Evolutionary conservation across 2,888 invertebrate genomes (phyloP).

Genomic region (Pyrocoelia pectoralis): DNA sequence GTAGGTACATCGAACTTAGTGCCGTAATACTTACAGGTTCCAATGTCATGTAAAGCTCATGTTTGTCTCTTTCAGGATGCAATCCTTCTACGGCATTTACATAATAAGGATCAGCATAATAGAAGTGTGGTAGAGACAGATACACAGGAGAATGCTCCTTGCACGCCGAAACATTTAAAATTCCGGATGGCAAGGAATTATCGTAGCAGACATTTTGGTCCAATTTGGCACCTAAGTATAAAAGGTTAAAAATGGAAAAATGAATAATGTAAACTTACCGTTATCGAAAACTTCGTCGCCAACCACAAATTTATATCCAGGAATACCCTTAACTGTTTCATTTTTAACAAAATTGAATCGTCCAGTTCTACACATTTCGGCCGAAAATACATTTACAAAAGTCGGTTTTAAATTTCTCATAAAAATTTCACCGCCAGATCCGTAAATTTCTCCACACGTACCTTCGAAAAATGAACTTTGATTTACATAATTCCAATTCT

Average conservation of each 20-base stretch:
- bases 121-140: slow-evolving; percentile 86
- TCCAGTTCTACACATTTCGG: slow-evolving; percentile 79
- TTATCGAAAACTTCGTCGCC: slow-evolving; percentile 73
- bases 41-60: slow-evolving; percentile 78
- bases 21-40: slow-evolving; percentile 73
- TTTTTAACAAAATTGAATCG: slow-evolving; percentile 69
- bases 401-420: slow-evolving; percentile 70
- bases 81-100: slow-evolving; percentile 72
- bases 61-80: slow-evolving; percentile 70
- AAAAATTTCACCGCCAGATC: slow-evolving; percentile 84
- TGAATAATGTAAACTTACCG: slow-evolving; percentile 62
- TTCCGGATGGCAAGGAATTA: slow-evolving; percentile 75
- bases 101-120: slow-evolving; percentile 76
- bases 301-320: slow-evolving; percentile 73
- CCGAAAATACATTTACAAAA: slow-evolving; percentile 70
- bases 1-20: no score
- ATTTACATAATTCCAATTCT: slow-evolving; percentile 75
- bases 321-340: slow-evolving; percentile 66
- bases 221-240: slow-evolving; percentile 68
- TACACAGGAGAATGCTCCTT: slow-evolving; percentile 84
- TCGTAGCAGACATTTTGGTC: slow-evolving; percentile 76
- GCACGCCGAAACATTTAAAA: slow-evolving; percentile 81
- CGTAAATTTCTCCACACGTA: slow-evolving; percentile 69
- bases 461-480: slow-evolving; percentile 63
- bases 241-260: no score